phyloP scores from a whole-genome alignment of 2,888 invertebrate genomes.

The Scaptomyza polygonia region DNA sequence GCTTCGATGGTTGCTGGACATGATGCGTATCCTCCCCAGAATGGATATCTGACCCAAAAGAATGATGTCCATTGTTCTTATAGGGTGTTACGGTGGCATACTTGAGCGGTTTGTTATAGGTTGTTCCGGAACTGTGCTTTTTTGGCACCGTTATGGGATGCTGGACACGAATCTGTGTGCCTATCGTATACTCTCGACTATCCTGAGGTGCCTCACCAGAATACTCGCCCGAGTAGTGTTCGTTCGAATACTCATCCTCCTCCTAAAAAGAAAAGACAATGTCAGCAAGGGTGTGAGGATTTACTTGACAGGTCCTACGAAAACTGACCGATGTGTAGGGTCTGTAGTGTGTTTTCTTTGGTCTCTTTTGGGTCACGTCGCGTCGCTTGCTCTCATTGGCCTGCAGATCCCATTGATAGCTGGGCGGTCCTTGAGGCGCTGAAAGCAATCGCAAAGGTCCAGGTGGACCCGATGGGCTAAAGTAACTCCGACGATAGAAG shows the following conservation, averaged over 20 bases:
- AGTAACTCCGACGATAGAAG: conserved; percentile 68
- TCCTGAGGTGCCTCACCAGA: conserved; percentile 75
- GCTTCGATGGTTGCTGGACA: conserved; percentile 51
- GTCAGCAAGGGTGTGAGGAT: background rate
- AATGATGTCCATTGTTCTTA: conserved; percentile 46
- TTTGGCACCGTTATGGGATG: conserved; percentile 80
- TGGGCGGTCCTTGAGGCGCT: conserved; percentile 44
- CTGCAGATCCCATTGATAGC: conserved; percentile 67
- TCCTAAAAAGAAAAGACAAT: conserved; percentile 51
- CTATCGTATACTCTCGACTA: conserved; percentile 81
- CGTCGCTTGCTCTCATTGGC: conserved; percentile 78
- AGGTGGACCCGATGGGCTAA: conserved; percentile 63
- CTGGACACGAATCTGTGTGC: conserved; percentile 81
- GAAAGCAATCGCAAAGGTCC: conserved; percentile 58
- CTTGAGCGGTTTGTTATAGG: conserved; percentile 68
- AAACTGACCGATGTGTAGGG: conserved; percentile 72
- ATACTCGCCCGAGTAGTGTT: conserved; percentile 74
- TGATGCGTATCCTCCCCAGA: conserved; percentile 55
- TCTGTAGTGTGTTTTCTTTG: conserved; percentile 73
- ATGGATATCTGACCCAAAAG: conserved; percentile 45
- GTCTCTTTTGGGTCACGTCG: conserved; percentile 61
- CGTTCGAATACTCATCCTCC: conserved; percentile 79
- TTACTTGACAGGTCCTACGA: too few species aligned
- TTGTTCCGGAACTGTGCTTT: conserved; percentile 52
- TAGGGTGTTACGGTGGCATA: conserved; percentile 59